Conservation (phyloP, 2,888 invertebrate species). For the Pelosia muscerda region DNA sequence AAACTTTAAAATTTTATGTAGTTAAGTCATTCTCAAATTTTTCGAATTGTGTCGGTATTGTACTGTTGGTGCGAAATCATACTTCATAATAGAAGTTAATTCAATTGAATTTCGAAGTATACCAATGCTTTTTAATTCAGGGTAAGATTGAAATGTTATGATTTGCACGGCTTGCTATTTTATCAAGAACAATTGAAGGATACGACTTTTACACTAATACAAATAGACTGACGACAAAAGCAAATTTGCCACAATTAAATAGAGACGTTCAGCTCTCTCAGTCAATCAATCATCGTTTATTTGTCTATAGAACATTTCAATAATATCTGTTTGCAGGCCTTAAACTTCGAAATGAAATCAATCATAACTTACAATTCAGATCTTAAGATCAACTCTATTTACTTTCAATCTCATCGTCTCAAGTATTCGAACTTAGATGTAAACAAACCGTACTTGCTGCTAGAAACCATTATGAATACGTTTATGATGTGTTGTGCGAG, state of each 20-base stretch:
- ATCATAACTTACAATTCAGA: slow-evolving; percentile 52
- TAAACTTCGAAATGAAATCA: slow-evolving; percentile 30
- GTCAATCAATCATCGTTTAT: background rate
- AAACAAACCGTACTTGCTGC: slow-evolving; percentile 7
- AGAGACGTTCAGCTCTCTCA: background rate
- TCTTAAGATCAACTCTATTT: slow-evolving; percentile 30
- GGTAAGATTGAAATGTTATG: too few relatives aligned
- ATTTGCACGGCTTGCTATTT: too few relatives aligned
- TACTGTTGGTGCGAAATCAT: too few relatives aligned
- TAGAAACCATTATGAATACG: slow-evolving; percentile 10
- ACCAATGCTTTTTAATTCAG: too few relatives aligned
- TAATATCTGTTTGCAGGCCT: background rate
- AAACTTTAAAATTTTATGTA: too few relatives aligned
- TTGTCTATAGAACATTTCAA: background rate
- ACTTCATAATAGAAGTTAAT: too few relatives aligned
- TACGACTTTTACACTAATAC: background rate
- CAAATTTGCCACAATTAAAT: background rate
- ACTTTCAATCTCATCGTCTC: slow-evolving; percentile 36
- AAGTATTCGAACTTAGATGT: slow-evolving; percentile 46
- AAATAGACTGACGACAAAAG: background rate
- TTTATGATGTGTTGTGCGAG: slow-evolving; percentile 8
- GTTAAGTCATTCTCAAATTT: too few relatives aligned
- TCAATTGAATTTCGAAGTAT: too few relatives aligned
- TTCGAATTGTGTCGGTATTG: too few relatives aligned
- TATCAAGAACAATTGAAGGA: too few relatives aligned